These are phyloP conservation scores for Nomada hirtipes DNA, from an alignment of 2,888 invertebrate species.

Conservation along the genomic window DNA sequence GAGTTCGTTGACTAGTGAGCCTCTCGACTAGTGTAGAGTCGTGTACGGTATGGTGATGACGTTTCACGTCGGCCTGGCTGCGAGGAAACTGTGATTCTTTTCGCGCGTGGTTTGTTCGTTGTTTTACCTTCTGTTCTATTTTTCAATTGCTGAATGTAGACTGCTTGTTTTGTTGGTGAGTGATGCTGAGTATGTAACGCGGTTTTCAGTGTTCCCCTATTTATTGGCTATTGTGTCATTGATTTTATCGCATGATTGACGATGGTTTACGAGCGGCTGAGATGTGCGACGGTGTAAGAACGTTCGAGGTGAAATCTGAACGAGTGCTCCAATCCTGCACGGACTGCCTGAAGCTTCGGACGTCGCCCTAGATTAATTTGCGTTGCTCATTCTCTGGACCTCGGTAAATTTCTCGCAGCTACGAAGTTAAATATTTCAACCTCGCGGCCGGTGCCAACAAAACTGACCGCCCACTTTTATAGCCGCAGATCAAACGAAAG, in stretches of 20 bases:
- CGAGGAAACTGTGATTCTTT: not conserved
- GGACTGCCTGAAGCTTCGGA: constrained; percentile 8
- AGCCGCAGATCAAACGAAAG: constrained; percentile 42
- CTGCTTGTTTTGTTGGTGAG: not conserved
- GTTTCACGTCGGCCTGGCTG: constrained; percentile 3
- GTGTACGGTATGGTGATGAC: not conserved
- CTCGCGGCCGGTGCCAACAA: constrained; percentile 13
- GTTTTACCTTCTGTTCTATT: too few species aligned
- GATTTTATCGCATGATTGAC: too few species aligned
- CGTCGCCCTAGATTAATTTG: not conserved
- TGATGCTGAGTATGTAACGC: not conserved
- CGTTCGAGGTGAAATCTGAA: not conserved
- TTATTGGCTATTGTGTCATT: too few species aligned
- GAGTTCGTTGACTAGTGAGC: constrained; percentile 32
- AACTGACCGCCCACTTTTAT: constrained; percentile 29
- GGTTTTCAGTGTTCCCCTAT: not conserved
- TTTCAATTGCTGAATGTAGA: not conserved
- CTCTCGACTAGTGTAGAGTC: constrained; percentile 1
- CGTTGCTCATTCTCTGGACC: not conserved
- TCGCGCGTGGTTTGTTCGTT: too few species aligned
- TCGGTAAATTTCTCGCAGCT: not conserved
- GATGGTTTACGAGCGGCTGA: not conserved
- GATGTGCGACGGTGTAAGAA: not conserved
- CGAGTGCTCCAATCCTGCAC: not conserved
- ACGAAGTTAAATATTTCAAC: not conserved